Conservation (phyloP, 2,797 vertebrate genomes). For the Gymnoscopelus braueri region DNA sequence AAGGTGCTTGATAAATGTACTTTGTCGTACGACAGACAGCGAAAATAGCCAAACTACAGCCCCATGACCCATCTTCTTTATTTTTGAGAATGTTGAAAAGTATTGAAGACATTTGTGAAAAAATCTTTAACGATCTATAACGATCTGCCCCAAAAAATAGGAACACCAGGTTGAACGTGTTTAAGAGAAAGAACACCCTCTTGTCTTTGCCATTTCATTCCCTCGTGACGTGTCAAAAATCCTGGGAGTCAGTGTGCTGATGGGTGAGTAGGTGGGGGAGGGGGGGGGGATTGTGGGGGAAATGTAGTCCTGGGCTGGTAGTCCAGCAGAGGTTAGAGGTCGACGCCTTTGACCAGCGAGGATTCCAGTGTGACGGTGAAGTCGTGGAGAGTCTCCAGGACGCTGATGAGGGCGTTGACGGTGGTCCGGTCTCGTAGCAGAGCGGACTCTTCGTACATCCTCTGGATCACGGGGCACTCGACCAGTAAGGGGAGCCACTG, state of each 20-base stretch:
- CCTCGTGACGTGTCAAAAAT: neutral
- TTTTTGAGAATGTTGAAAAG: no score
- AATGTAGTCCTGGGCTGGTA: no score
- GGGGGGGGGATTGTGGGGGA: neutral
- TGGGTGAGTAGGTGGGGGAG: neutral
- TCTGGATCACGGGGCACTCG: conserved; percentile 85
- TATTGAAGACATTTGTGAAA: no score
- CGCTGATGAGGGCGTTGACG: conserved; percentile 85
- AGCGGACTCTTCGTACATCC: conserved; percentile 92
- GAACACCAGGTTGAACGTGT: no score
- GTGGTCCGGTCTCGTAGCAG: conserved; percentile 88
- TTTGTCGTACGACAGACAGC: no score
- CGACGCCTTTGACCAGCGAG: conserved; percentile 91
- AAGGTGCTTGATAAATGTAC: neutral
- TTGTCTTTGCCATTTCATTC: no score
- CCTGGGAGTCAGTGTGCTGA: neutral
- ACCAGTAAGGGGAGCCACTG: conserved; percentile 92
- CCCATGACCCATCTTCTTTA: no score
- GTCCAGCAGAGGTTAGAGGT: conserved; percentile 77
- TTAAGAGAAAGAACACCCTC: no score
- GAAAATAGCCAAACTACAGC: no score
- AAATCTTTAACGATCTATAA: no score
- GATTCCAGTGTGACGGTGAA: conserved; percentile 91
- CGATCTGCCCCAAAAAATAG: no score
- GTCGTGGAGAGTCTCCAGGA: conserved; percentile 88